These are phyloP conservation scores for Lepilemur septentrionalis DNA, from an alignment of 2,797 vertebrate genomes.

Conservation along the genomic window DNA sequence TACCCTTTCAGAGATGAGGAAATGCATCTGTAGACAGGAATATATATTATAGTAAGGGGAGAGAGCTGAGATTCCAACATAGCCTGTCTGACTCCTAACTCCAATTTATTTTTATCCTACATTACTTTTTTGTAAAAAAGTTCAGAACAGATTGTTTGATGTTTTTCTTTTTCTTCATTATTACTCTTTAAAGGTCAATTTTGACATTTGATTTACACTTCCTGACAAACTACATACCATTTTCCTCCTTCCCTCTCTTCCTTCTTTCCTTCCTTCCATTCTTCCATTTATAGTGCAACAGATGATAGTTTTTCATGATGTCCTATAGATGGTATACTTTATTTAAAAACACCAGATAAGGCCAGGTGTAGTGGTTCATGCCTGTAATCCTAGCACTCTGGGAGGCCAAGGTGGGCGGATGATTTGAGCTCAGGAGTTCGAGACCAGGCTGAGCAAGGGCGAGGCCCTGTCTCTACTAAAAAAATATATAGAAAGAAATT, in stretches of 20 bases:
- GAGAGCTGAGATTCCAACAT: neutral
- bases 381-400: too few relatives aligned
- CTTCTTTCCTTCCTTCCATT: neutral
- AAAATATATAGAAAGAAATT: too few relatives aligned
- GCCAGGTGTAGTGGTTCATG: too few relatives aligned
- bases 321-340: neutral
- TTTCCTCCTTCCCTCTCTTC: neutral
- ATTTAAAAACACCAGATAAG: slow-evolving; percentile 29
- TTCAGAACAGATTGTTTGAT: slow-evolving; percentile 18
- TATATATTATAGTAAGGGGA: neutral
- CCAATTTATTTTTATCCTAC: neutral
- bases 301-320: neutral
- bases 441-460: too few relatives aligned
- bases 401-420: too few relatives aligned
- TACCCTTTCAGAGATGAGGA: neutral
- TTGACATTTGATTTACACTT: slow-evolving; percentile 47
- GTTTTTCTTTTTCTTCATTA: neutral
- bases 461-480: too few relatives aligned
- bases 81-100: neutral
- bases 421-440: too few relatives aligned
- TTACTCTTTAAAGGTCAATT: slow-evolving; percentile 20
- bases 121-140: neutral
- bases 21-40: neutral
- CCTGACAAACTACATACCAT: neutral
- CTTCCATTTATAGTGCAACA: neutral